Conservation (phyloP, 1,140 invertebrate genomes). For the Reticulitermes speratus region DNA sequence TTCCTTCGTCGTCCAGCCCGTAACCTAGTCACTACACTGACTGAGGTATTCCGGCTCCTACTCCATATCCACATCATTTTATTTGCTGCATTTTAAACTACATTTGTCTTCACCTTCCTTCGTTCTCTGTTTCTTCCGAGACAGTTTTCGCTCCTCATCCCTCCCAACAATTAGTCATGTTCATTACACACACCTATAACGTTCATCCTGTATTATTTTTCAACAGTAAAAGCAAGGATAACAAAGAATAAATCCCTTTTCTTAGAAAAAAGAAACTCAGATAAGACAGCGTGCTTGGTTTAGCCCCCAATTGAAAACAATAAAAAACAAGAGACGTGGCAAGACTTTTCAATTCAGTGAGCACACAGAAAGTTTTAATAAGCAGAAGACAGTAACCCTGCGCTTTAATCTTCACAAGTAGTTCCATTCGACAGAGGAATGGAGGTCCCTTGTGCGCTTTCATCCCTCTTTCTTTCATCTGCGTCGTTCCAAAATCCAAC, state of each 20-base stretch:
- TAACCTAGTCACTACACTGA: no score
- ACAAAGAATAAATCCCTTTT: neutral
- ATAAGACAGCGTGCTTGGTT: neutral
- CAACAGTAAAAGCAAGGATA: no score
- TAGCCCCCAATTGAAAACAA: neutral
- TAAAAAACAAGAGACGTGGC: neutral
- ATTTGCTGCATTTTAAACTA: no score
- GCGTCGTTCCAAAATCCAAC: neutral
- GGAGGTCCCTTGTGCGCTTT: neutral
- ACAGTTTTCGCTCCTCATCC: no score
- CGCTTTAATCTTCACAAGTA: conserved; percentile 20
- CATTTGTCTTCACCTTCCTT: no score
- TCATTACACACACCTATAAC: no score
- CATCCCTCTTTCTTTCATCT: neutral
- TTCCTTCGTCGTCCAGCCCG: no score
- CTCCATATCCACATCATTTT: no score
- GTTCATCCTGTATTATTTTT: no score
- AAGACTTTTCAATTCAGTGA: conserved; percentile 21
- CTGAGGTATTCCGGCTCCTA: no score
- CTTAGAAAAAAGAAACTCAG: neutral
- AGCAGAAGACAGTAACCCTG: neutral
- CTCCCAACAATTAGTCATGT: no score
- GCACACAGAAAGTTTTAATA: conserved; percentile 21
- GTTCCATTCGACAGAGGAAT: neutral
- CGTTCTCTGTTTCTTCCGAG: no score